Percentiles rank a stretch among this genome's conserved stretches.
Evolutionary conservation across 2,888 invertebrate genomes (phyloP).

Genomic region (Diarsia dahlii): DNA sequence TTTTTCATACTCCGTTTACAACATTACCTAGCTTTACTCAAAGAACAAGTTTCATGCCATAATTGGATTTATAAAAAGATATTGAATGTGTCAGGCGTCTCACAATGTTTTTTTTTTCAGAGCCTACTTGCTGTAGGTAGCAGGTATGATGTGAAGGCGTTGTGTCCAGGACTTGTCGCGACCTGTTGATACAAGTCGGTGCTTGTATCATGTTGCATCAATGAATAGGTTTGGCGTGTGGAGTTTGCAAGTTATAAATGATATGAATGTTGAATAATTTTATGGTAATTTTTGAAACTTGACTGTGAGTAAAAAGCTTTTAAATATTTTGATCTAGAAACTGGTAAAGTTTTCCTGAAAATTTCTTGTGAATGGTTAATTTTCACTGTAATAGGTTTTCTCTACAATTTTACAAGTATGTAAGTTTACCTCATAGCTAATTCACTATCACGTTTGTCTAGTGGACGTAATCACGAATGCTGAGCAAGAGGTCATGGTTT

Average conservation of each 20-base stretch:
- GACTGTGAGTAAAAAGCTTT: background rate
- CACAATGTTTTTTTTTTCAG: constrained; percentile 37
- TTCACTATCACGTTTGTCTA: background rate
- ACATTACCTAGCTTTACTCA: constrained; percentile 6
- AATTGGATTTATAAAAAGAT: constrained; percentile 56
- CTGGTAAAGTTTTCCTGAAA: background rate
- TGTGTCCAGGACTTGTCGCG: constrained; percentile 47
- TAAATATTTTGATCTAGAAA: background rate
- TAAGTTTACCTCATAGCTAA: background rate
- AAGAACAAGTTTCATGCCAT: constrained; percentile 39
- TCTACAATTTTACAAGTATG: background rate
- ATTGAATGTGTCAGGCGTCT: constrained; percentile 36
- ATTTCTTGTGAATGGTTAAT: background rate
- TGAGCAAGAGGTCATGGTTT: no score
- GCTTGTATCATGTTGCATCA: constrained; percentile 35
- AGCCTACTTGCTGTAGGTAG: constrained; percentile 14
- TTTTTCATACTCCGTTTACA: background rate
- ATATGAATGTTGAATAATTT: background rate
- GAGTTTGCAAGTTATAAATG: constrained; percentile 6
- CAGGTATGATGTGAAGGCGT: constrained; percentile 43
- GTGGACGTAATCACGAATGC: no score
- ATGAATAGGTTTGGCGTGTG: background rate
- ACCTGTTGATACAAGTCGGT: constrained; percentile 47
- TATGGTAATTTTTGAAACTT: background rate
- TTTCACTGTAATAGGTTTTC: background rate